Percentiles rank a stretch among this genome's conserved stretches.
Conservation (phyloP, 2,888 invertebrate species). For the Baronia brevicornis region DNA sequence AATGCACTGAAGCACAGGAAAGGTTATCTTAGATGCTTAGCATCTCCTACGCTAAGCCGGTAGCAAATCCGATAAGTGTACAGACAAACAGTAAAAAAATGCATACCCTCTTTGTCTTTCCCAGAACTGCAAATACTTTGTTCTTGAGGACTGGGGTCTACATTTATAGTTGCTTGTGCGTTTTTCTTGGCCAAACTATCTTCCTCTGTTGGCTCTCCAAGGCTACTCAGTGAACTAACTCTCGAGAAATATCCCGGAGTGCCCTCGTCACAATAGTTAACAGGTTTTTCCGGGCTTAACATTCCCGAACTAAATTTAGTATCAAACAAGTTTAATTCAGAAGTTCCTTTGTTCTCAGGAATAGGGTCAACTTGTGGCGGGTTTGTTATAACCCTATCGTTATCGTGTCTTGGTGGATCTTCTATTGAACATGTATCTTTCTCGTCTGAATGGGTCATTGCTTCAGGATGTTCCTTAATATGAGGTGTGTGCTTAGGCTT, state of each 20-base stretch:
- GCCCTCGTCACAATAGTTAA: slow-evolving; percentile 91
- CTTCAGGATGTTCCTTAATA: slow-evolving; percentile 58
- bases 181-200: slow-evolving; percentile 61
- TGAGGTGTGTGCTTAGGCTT: slow-evolving; percentile 44
- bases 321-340: slow-evolving; percentile 49
- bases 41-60: too few relatives aligned
- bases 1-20: too few relatives aligned
- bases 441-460: slow-evolving; percentile 68
- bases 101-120: slow-evolving; percentile 64
- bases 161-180: slow-evolving; percentile 60
- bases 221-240: slow-evolving; percentile 77
- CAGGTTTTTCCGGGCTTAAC: slow-evolving; percentile 85
- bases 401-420: slow-evolving; percentile 61
- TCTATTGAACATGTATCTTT: slow-evolving; percentile 68
- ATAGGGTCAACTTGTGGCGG: slow-evolving; percentile 33
- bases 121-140: slow-evolving; percentile 41
- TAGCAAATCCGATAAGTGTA: too few relatives aligned
- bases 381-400: slow-evolving; percentile 54
- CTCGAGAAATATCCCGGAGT: slow-evolving; percentile 88
- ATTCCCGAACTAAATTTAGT: slow-evolving; percentile 80
- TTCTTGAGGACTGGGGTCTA: slow-evolving; percentile 47
- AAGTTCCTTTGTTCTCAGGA: slow-evolving; percentile 47
- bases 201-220: slow-evolving; percentile 71
- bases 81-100: background rate
- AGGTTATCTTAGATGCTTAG: too few relatives aligned